These are phyloP conservation scores for Pangasius macronema DNA, from an alignment of 2,797 vertebrate species.

Conservation along the genomic window DNA sequence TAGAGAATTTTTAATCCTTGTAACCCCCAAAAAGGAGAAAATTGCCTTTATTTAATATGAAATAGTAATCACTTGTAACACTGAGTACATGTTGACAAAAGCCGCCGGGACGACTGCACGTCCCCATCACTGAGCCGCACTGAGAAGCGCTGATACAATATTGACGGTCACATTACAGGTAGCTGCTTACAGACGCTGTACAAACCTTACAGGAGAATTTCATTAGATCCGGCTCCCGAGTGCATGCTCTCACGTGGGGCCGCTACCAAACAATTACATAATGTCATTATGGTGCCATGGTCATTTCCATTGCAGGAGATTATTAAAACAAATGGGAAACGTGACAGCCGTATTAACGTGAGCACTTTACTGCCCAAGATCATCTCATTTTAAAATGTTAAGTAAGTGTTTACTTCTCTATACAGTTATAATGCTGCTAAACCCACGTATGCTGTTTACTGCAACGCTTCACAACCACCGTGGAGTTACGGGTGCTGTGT, in stretches of 20 bases:
- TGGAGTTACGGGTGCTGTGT: background rate
- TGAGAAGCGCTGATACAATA: conserved; percentile 18
- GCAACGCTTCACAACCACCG: background rate
- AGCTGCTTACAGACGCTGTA: conserved; percentile 8
- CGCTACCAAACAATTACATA: background rate
- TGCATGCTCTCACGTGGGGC: background rate
- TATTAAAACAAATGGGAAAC: background rate
- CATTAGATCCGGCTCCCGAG: conserved; percentile 2
- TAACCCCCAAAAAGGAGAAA: too few relatives aligned
- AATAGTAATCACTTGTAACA: background rate
- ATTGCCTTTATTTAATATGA: background rate
- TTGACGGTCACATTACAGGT: background rate
- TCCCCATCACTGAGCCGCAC: background rate
- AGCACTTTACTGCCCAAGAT: background rate
- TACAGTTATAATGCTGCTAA: background rate
- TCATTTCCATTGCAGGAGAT: background rate
- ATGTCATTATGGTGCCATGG: background rate
- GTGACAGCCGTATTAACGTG: background rate
- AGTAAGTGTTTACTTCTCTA: background rate
- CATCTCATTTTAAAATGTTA: background rate
- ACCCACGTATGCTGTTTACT: background rate
- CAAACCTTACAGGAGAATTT: conserved; percentile 10
- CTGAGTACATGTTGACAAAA: background rate
- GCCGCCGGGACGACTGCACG: background rate
- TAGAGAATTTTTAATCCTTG: background rate